phyloP scores from a whole-genome alignment of 2,797 vertebrate species.

The Tragopan temminckii region DNA sequence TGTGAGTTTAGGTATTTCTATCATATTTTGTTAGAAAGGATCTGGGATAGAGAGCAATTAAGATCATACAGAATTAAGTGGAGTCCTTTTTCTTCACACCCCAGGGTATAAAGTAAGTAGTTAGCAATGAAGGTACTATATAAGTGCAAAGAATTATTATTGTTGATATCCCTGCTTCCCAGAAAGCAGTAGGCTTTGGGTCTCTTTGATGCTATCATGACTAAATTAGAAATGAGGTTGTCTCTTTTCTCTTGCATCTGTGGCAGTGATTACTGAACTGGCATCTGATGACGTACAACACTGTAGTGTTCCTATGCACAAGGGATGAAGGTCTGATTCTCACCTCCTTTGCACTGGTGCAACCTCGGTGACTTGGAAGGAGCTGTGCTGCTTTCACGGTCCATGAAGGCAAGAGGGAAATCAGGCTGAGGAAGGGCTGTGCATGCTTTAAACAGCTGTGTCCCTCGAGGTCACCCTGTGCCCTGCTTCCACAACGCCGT shows the following conservation, averaged over 20 bases:
- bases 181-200: constrained; percentile 55
- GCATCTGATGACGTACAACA: constrained; percentile 8
- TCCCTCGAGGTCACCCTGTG: background rate
- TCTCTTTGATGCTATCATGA: constrained; percentile 63
- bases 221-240: constrained; percentile 63
- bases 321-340: background rate
- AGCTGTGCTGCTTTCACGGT: background rate
- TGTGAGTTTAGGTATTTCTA: constrained; percentile 45
- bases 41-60: constrained; percentile 61
- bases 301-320: constrained; percentile 36
- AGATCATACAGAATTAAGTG: constrained; percentile 57
- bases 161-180: constrained; percentile 55
- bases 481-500: rapidly evolving
- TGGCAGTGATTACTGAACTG: constrained; percentile 56
- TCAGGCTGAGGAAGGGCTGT: background rate
- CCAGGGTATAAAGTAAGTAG: constrained; percentile 61
- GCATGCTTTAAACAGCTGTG: background rate
- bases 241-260: constrained; percentile 49
- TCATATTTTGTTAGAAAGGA: constrained; percentile 45
- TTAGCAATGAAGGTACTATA: constrained; percentile 63
- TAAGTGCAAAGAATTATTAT: constrained; percentile 59
- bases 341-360: background rate
- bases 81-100: constrained; percentile 55
- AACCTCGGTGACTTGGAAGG: background rate
- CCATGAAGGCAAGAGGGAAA: background rate